These are phyloP conservation scores for Pampusana beccarii DNA, from an alignment of 2,113 vertebrate genomes.

Conservation along the genomic window DNA sequence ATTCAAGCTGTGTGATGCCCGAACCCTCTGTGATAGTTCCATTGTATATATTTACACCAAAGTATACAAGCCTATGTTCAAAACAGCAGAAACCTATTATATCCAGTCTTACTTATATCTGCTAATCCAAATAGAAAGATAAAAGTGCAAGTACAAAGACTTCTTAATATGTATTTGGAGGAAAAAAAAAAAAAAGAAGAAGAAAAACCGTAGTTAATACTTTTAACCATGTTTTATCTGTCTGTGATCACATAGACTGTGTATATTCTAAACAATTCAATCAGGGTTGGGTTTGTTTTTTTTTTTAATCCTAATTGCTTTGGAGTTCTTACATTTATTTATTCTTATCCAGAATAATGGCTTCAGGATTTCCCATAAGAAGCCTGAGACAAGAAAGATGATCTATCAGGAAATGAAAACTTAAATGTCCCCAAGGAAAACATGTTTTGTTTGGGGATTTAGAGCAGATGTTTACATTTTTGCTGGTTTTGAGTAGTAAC, in stretches of 20 bases:
- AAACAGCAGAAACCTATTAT: background rate
- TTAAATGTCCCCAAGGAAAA: conserved; percentile 51
- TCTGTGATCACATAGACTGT: background rate
- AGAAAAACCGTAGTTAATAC: background rate
- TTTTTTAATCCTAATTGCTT: background rate
- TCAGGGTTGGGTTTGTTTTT: background rate
- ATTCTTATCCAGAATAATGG: conserved; percentile 10
- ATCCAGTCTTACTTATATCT: background rate
- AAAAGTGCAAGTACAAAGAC: background rate
- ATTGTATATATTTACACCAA: background rate
- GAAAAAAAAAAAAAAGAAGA: background rate
- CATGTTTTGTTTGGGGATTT: background rate
- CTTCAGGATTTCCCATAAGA: conserved; percentile 50
- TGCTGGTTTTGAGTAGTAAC: conserved; percentile 18
- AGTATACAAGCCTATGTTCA: background rate
- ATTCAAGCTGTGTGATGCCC: background rate
- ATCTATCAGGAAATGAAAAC: conserved; percentile 66
- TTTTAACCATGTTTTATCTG: background rate
- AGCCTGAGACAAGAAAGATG: conserved; percentile 11
- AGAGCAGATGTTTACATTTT: conserved; percentile 60
- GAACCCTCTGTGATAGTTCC: background rate
- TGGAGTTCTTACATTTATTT: conserved; percentile 39
- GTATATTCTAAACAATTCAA: background rate
- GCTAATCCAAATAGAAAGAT: background rate
- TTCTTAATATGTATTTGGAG: background rate